phyloP scores from a whole-genome alignment of 2,797 vertebrate genomes.

The Zenarchopterus dispar region DNA sequence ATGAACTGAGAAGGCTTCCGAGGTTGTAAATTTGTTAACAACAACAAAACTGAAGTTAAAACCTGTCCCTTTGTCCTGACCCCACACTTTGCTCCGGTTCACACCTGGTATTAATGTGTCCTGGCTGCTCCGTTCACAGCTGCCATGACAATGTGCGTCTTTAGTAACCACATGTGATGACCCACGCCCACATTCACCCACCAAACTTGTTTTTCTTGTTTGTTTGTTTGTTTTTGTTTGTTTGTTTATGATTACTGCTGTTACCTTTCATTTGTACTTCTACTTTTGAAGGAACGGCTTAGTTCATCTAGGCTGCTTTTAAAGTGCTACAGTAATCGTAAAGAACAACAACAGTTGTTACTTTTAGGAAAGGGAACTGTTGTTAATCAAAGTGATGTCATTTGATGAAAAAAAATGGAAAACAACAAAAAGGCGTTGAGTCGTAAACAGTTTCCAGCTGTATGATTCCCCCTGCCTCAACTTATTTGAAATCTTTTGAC shows the following conservation, averaged over 20 bases:
- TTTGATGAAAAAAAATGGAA: background rate
- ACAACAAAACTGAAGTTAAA: background rate
- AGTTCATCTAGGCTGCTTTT: too few relatives aligned
- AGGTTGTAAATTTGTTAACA: too few relatives aligned
- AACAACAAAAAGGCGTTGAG: background rate
- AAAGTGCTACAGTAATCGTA: too few relatives aligned
- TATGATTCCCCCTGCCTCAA: too few relatives aligned
- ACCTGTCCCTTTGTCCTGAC: background rate
- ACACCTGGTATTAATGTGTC: background rate
- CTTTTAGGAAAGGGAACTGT: too few relatives aligned
- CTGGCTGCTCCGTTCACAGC: background rate
- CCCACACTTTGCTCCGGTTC: background rate
- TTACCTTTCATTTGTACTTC: too few relatives aligned
- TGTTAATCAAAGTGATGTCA: background rate
- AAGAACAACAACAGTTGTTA: too few relatives aligned
- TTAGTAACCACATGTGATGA: background rate
- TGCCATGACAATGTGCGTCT: background rate
- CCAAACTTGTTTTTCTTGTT: too few relatives aligned
- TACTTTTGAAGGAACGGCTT: too few relatives aligned
- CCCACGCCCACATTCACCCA: too few relatives aligned
- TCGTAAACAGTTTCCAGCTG: background rate
- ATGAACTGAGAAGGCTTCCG: background rate
- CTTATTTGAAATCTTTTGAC: background rate
- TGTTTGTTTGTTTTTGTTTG: too few relatives aligned
- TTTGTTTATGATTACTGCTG: too few relatives aligned